A percentile compares a stretch with the other conserved stretches of the same genome.
These are phyloP conservation scores for Camponotus pennsylvanicus DNA, from an alignment of 1,140 invertebrate genomes.

Conservation along the genomic window DNA sequence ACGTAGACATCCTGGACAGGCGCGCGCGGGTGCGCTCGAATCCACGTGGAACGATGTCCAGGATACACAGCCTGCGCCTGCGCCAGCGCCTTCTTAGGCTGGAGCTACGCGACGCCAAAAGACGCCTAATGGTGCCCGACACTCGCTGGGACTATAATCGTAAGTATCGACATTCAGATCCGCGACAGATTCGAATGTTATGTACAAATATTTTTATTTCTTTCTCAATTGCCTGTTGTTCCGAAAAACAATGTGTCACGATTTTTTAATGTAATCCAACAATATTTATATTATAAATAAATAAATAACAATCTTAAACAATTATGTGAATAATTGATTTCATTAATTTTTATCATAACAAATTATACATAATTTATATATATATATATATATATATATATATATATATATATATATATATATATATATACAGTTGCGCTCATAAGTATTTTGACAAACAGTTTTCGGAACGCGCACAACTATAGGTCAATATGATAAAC, in stretches of 20 bases:
- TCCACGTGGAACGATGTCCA: slow-evolving; percentile 84
- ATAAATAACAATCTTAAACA: not conserved
- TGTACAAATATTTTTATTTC: not conserved
- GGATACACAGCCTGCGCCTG: slow-evolving; percentile 86
- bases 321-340: not conserved
- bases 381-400: not conserved
- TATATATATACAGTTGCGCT: too few relatives aligned
- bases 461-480: too few relatives aligned
- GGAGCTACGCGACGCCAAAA: slow-evolving; percentile 86
- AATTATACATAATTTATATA: not conserved
- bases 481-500: too few relatives aligned
- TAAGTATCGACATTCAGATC: slow-evolving; percentile 78
- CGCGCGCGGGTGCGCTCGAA: slow-evolving; percentile 84
- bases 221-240: not conserved
- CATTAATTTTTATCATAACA: not conserved
- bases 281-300: not conserved
- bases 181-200: not conserved
- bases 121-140: slow-evolving; percentile 85
- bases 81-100: slow-evolving; percentile 87
- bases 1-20: slow-evolving; percentile 87
- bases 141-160: slow-evolving; percentile 88
- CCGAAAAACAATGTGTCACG: not conserved
- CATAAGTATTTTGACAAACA: too few relatives aligned
- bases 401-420: not conserved
- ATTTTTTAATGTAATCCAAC: not conserved